Evolutionary conservation across 2,797 vertebrate genomes (phyloP), one percentile per base, ranked within the genome.

Genomic region (Xerus rutilus): DNA sequence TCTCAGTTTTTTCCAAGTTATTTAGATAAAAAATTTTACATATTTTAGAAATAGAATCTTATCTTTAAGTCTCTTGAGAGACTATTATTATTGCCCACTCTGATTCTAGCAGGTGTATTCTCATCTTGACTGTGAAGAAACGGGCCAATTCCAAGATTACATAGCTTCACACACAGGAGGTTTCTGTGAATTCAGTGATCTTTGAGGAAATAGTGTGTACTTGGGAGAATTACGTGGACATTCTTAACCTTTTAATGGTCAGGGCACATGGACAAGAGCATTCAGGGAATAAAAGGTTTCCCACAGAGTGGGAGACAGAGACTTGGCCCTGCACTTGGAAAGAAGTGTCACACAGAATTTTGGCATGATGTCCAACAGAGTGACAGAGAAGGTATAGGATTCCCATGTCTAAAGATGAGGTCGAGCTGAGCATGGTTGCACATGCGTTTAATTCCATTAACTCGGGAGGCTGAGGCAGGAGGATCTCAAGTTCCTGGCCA

Each of bases 101-200:
- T 52, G 76, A 72, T 94, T 91, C 82, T 59, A 86, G 65, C 47
- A 87, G 69, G 12, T 28, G 18, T 72, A 23, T 43, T 89, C 32
- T 85, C 65, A 15, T 92, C 28, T 93, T 92, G 74, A 57, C 92
- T 88, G 17, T 85, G 84, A 95, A 92, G 72, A 94, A 95, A 62
- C n/a, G 20, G 64, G 47, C 67, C 11, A 47, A 17, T 94, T 83
- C 82, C 3, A 87, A 39, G 77, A 72, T 85, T 47, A 35, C 14
- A 86, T 28, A 78, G n/a, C 23, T 83, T 73, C 72, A 77, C 76
- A 11, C 62, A 25, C 5, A 30, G 83, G 81, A 82, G 85, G 49
- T 59, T 82, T 91, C 72, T 89, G 32, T 35, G 67, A 52, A 74
- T 76, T 86, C 30, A 72, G 7, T 77, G 35, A 90, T 90, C 83